Conservation (phyloP, 1,140 invertebrate species). For the Schlechtendalia chinensis region DNA sequence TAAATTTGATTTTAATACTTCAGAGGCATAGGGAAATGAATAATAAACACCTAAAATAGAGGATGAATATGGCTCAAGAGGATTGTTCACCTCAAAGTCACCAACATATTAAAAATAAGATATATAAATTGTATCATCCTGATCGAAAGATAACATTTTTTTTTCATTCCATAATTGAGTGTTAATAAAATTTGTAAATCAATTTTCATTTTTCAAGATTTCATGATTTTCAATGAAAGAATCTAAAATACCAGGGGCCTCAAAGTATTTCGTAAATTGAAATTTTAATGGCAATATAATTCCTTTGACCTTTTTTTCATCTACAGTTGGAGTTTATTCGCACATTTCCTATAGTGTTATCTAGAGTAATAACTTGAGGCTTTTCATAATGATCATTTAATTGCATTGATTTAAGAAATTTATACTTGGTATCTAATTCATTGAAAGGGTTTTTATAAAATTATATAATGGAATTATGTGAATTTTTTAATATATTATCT, state of each 20-base stretch:
- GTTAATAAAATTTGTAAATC: slow-evolving; percentile 2
- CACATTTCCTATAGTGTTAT: too few species aligned
- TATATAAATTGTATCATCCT: neutral
- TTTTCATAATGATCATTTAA: too few species aligned
- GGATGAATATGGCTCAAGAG: neutral
- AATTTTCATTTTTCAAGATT: slow-evolving; percentile 2
- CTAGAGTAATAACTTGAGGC: too few species aligned
- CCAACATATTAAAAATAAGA: neutral
- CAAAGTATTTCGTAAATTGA: neutral
- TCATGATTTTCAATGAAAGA: neutral
- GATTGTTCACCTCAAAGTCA: neutral
- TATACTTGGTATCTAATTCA: neutral
- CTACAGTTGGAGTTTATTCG: too few species aligned
- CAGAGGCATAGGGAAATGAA: neutral
- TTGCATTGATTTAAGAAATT: neutral
- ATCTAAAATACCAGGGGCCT: neutral
- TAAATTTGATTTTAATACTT: slow-evolving; percentile 1
- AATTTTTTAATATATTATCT: neutral
- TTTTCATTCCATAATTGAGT: neutral
- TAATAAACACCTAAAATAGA: slow-evolving; percentile 5
- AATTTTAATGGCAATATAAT: slow-evolving; percentile 9
- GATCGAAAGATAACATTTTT: neutral
- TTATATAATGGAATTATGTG: neutral
- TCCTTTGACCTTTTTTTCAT: too few species aligned
- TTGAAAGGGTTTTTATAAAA: neutral